Evolutionary conservation across 2,797 vertebrate species (phyloP).

Genomic region (Spinus olivaceus): DNA sequence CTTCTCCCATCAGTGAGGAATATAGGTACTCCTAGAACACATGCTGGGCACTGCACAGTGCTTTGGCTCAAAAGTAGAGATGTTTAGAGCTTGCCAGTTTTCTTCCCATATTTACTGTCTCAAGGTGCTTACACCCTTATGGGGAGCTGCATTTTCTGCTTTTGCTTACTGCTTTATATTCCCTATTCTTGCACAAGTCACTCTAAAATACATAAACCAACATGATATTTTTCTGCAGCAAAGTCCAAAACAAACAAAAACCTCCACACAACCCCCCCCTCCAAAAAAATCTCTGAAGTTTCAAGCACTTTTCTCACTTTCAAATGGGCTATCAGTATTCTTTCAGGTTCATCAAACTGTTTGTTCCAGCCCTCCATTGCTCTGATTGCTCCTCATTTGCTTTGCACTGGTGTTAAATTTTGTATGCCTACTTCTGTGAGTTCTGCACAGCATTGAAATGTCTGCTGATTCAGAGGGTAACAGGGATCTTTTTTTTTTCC

Average conservation of each 20-base stretch:
- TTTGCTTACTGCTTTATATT: not conserved
- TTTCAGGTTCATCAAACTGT: constrained; percentile 14
- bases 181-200: not conserved
- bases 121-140: not conserved
- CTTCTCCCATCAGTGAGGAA: not conserved
- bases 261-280: not conserved
- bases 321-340: not conserved
- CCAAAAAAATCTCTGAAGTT: not conserved
- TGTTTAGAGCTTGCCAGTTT: not conserved
- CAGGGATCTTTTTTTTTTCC: constrained; percentile 32
- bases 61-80: not conserved
- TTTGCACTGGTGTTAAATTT: constrained; percentile 27
- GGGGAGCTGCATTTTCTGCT: not conserved
- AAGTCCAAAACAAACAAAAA: not conserved
- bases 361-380: not conserved
- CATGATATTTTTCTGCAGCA: not conserved
- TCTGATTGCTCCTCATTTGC: not conserved
- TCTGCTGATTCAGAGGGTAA: constrained; percentile 57
- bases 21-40: not conserved
- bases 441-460: constrained; percentile 29
- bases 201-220: not conserved
- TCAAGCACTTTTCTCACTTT: not conserved
- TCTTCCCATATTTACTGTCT: not conserved
- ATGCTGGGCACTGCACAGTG: not conserved
- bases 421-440: not conserved